phyloP scores from a whole-genome alignment of 2,888 invertebrate species.

The Scaptomyza parva region DNA sequence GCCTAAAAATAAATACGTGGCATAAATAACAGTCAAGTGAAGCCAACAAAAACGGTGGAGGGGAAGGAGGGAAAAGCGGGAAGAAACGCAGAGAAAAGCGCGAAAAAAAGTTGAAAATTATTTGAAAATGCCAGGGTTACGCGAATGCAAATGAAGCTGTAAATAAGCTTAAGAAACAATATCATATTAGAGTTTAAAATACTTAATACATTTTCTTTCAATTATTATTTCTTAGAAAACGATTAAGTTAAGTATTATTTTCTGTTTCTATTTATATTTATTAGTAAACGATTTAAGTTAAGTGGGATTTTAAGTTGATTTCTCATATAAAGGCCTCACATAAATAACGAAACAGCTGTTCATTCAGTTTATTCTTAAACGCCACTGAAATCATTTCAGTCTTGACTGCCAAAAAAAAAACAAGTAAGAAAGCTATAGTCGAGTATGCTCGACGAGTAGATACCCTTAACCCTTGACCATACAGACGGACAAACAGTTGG shows the following conservation, averaged over 20 bases:
- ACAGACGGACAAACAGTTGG: too few relatives aligned
- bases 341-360: conserved; percentile 67
- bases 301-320: conserved; percentile 22
- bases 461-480: too few relatives aligned
- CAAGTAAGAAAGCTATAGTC: too few relatives aligned
- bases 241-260: too few relatives aligned
- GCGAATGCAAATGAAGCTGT: not conserved
- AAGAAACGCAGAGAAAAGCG: not conserved
- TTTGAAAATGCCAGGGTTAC: conserved; percentile 8
- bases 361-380: conserved; percentile 12
- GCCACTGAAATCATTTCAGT: conserved; percentile 49
- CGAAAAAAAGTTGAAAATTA: conserved; percentile 33
- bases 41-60: not conserved
- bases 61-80: not conserved
- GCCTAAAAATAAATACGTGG: conserved; percentile 60
- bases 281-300: too few relatives aligned
- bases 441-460: too few relatives aligned
- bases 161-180: not conserved
- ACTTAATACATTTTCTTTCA: too few relatives aligned
- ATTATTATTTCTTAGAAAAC: too few relatives aligned
- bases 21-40: conserved; percentile 39
- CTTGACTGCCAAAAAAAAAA: conserved; percentile 35
- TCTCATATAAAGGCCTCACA: conserved; percentile 23
- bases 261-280: too few relatives aligned
- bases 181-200: too few relatives aligned